Percentiles rank a stretch among this genome's conserved stretches.
Evolutionary conservation across 2,113 vertebrate genomes (phyloP).

Genomic region (Pteronura brasiliensis): DNA sequence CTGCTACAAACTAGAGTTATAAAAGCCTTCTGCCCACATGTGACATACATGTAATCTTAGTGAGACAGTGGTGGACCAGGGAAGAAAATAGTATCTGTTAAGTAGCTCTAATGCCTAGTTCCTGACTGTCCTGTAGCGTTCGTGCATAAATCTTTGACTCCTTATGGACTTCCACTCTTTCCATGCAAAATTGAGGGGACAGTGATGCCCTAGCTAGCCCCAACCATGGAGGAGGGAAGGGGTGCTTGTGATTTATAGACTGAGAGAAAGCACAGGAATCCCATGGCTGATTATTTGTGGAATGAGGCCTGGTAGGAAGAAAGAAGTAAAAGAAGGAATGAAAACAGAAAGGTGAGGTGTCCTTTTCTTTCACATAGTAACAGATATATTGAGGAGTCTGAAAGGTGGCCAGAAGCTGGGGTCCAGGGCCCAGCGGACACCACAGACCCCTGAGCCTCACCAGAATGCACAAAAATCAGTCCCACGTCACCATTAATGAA

Average conservation of each 20-base stretch:
- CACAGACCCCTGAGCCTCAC: not conserved
- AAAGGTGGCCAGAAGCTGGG: not conserved
- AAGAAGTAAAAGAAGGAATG: not conserved
- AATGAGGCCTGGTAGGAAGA: not conserved
- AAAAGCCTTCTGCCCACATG: not conserved
- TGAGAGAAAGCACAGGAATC: not conserved
- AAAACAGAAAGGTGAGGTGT: not conserved
- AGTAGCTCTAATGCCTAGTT: not conserved
- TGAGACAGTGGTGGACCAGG: no score
- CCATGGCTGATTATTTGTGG: not conserved
- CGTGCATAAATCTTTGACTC: not conserved
- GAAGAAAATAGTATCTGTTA: not conserved
- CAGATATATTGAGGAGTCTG: not conserved
- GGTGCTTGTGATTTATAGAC: not conserved
- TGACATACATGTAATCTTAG: not conserved
- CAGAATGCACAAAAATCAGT: not conserved
- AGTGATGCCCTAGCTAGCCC: not conserved
- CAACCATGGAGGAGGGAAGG: not conserved
- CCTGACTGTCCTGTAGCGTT: not conserved
- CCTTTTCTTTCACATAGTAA: not conserved
- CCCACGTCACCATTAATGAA: not conserved
- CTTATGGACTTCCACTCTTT: not conserved
- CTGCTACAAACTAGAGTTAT: no score
- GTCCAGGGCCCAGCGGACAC: not conserved
- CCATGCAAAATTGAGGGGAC: not conserved